A percentile compares a stretch with the other conserved stretches of the same genome.
These are phyloP conservation scores for Belgica antarctica DNA, from an alignment of 2,888 invertebrate species.

Conservation along the genomic window DNA sequence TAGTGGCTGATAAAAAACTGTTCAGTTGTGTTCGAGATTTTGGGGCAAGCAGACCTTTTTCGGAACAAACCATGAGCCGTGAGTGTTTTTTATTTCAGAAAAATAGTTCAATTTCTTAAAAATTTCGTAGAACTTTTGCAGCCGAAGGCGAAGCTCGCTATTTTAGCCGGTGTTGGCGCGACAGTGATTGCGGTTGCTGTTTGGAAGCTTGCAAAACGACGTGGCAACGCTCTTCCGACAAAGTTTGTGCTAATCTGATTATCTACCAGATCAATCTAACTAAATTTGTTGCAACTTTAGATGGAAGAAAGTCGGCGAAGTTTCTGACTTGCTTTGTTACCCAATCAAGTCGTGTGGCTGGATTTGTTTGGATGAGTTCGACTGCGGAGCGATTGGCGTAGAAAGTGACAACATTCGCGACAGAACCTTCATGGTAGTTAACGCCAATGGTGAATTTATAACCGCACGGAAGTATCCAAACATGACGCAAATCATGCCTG, in stretches of 20 bases:
- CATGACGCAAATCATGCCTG: conserved; percentile 58
- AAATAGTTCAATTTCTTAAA: too few relatives aligned
- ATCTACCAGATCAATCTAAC: neutral
- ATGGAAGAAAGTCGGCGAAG: conserved; percentile 61
- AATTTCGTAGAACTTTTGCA: neutral
- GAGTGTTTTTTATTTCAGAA: too few relatives aligned
- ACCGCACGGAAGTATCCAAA: conserved; percentile 60
- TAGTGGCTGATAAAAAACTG: too few relatives aligned
- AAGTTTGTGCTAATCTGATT: neutral
- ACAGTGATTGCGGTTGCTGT: neutral
- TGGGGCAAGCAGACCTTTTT: too few relatives aligned
- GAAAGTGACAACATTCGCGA: conserved; percentile 3
- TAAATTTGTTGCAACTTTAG: conserved; percentile 30
- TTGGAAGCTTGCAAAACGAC: neutral
- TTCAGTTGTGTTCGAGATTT: too few relatives aligned
- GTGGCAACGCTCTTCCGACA: neutral
- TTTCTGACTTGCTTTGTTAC: conserved; percentile 59
- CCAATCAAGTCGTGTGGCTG: conserved; percentile 64
- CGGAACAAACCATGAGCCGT: too few relatives aligned
- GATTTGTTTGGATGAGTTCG: conserved; percentile 56
- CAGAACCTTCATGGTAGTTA: conserved; percentile 60
- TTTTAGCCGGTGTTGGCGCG: neutral
- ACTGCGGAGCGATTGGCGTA: conserved; percentile 59
- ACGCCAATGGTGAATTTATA: conserved; percentile 59
- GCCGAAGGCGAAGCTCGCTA: neutral